Conservation (phyloP, 2,888 invertebrate genomes). For the Endomychus coccineus region DNA sequence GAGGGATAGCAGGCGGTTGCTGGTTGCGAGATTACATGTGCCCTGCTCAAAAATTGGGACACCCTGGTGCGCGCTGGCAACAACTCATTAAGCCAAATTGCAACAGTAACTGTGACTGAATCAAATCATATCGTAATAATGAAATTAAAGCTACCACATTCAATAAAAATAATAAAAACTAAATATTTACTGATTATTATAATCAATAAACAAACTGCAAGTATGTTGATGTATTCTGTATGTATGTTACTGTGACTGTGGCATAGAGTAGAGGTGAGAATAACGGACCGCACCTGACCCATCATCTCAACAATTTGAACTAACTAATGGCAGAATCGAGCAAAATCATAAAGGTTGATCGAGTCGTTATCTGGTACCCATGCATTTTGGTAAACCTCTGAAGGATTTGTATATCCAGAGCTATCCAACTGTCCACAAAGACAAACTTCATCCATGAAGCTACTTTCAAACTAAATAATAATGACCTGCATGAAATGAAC, state of each 20-base stretch:
- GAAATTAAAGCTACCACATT: slow-evolving; percentile 42
- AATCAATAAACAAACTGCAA: slow-evolving; percentile 37
- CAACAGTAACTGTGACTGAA: slow-evolving; percentile 41
- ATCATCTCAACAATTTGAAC: no score
- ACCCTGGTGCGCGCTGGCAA: slow-evolving; percentile 10
- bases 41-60: not conserved
- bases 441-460: no score
- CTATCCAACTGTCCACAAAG: no score
- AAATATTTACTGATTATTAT: slow-evolving; percentile 38
- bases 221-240: slow-evolving; percentile 44
- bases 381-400: no score
- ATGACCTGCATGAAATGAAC: no score
- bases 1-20: no score
- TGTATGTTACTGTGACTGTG: slow-evolving; percentile 43
- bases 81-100: slow-evolving; percentile 28
- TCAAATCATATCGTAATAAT: slow-evolving; percentile 34
- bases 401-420: no score
- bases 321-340: no score
- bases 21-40: no score
- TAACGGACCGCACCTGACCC: not conserved
- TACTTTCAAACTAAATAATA: no score
- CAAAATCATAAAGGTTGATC: no score
- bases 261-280: slow-evolving; percentile 14
- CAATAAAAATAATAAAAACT: slow-evolving; percentile 34
- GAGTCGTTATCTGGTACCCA: no score